These are phyloP conservation scores for Neogobius melanostomus DNA, from an alignment of 2,113 vertebrate species.

Conservation along the genomic window DNA sequence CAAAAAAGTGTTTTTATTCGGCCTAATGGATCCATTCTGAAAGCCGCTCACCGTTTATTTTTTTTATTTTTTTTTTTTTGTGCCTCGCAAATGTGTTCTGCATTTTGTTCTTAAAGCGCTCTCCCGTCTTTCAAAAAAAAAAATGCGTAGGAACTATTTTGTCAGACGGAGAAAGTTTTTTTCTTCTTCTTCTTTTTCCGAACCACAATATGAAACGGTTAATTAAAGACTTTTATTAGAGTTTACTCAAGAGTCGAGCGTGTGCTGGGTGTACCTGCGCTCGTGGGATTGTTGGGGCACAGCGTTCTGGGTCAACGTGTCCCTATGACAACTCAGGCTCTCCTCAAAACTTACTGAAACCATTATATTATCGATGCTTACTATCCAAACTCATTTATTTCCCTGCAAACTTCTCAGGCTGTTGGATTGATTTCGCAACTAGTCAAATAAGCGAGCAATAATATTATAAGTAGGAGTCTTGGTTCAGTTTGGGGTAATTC, in stretches of 20 bases:
- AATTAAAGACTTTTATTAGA: constrained; percentile 3
- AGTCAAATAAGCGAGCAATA: not conserved
- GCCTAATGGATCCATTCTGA: not conserved
- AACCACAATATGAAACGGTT: not conserved
- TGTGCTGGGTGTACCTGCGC: not conserved
- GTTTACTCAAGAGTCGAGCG: not conserved
- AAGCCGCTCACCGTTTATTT: not conserved
- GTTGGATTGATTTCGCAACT: not conserved
- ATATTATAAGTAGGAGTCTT: too few species aligned
- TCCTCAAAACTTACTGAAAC: not conserved
- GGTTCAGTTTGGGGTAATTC: too few species aligned
- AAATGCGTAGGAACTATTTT: not conserved
- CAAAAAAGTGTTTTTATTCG: not conserved
- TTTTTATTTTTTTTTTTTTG: not conserved
- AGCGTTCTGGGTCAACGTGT: not conserved
- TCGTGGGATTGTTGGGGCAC: not conserved
- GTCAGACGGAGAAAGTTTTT: not conserved
- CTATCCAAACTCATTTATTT: not conserved
- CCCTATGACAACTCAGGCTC: not conserved
- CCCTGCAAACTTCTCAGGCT: not conserved
- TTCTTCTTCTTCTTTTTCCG: not conserved
- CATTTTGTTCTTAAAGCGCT: not conserved
- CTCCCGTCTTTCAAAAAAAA: not conserved
- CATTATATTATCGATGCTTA: not conserved
- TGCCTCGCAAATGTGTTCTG: not conserved